phyloP scores from a whole-genome alignment of 2,113 vertebrate species.

The Aptenodytes forsteri region DNA sequence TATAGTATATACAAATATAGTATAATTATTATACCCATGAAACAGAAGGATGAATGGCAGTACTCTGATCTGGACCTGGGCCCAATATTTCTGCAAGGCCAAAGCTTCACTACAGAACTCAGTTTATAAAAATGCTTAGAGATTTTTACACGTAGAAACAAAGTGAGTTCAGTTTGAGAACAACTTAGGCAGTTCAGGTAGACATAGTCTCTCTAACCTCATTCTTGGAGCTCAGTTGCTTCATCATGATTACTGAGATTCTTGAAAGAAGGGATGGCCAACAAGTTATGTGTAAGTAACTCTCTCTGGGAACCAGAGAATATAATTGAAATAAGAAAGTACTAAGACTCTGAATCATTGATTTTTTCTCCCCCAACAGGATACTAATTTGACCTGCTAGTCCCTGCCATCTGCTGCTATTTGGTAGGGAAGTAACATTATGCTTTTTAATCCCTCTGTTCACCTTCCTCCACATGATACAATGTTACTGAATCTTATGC shows the following conservation, averaged over 20 bases:
- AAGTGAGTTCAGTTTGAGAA: neutral
- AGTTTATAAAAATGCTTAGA: neutral
- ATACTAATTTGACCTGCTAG: neutral
- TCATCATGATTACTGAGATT: neutral
- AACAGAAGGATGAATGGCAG: neutral
- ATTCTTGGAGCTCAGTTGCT: neutral
- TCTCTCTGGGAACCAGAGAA: neutral
- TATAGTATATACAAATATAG: too few relatives aligned
- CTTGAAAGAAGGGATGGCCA: neutral
- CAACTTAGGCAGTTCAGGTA: neutral
- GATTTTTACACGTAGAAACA: neutral
- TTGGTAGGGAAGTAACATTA: neutral
- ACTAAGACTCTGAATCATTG: neutral
- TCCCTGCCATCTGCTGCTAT: neutral
- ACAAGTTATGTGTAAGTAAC: neutral
- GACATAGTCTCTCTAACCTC: neutral
- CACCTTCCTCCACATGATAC: neutral
- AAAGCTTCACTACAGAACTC: neutral
- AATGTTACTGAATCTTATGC: neutral
- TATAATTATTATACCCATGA: neutral
- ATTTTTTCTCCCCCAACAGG: neutral
- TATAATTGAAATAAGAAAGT: neutral
- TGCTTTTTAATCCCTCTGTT: neutral
- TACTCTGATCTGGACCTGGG: neutral
- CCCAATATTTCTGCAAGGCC: neutral